A percentile compares a stretch with the other conserved stretches of the same genome.
Conservation (phyloP, 2,797 vertebrate species). For the Limnodromus scolopaceus region DNA sequence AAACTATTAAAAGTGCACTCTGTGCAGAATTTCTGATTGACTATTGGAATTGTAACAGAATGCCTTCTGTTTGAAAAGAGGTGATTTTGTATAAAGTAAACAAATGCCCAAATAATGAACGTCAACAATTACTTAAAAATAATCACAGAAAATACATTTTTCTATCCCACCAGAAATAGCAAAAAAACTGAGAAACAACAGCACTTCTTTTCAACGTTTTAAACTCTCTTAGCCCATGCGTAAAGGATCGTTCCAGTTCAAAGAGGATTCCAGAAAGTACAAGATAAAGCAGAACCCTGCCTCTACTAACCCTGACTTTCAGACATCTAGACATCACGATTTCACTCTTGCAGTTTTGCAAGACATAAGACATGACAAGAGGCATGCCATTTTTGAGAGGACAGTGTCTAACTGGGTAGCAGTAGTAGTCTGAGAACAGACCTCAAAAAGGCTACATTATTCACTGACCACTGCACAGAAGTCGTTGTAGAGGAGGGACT, state of each 20-base stretch:
- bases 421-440: neutral
- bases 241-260: neutral
- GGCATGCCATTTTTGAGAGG: neutral
- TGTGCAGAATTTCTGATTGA: neutral
- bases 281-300: neutral
- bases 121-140: neutral
- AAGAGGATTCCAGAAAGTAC: neutral
- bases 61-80: neutral
- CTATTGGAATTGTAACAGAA: neutral
- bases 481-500: neutral
- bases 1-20: neutral
- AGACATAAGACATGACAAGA: rapidly evolving
- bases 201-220: neutral
- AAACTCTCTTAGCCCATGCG: neutral
- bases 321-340: neutral
- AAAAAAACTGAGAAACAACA: neutral
- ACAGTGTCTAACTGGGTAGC: neutral
- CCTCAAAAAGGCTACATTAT: neutral
- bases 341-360: neutral
- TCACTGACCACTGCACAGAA: neutral
- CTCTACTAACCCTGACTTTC: neutral
- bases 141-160: neutral
- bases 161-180: neutral
- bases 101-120: neutral
- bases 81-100: neutral